A percentile compares a stretch with the other conserved stretches of the same genome.
phyloP scores from a whole-genome alignment of 1,140 invertebrate species.

The Andrena cerasifolii region DNA sequence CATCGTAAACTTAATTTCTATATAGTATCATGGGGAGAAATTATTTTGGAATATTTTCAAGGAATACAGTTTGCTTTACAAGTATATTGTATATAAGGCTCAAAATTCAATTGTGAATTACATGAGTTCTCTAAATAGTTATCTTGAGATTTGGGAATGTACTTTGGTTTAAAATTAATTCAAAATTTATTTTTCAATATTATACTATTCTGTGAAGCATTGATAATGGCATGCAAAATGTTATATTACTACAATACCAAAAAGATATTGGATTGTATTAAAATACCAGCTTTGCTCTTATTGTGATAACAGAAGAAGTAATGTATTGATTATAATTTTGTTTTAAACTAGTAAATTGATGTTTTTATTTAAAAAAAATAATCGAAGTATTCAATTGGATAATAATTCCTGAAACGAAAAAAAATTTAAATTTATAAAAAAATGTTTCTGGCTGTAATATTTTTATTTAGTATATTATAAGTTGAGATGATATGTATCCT shows the following conservation, averaged over 20 bases:
- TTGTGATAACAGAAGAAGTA: too few relatives aligned
- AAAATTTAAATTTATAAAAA: neutral
- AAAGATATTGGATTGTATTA: neutral
- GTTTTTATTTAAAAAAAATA: neutral
- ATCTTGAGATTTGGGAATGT: neutral
- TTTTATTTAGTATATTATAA: neutral
- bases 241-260: neutral
- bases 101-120: constrained; percentile 8
- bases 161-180: neutral
- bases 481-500: neutral
- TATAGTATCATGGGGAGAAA: constrained; percentile 9
- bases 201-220: neutral
- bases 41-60: constrained; percentile 9
- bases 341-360: neutral
- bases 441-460: neutral
- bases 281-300: too few relatives aligned
- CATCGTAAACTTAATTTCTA: constrained; percentile 20
- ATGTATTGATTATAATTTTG: too few relatives aligned
- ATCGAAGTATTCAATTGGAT: neutral
- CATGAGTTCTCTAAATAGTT: neutral
- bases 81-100: neutral
- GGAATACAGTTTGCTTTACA: neutral
- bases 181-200: neutral
- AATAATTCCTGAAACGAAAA: neutral
- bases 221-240: neutral